A percentile compares a stretch with the other conserved stretches of the same genome.
These are phyloP conservation scores for Xanthorhoe designata DNA, from an alignment of 2,888 invertebrate genomes.

Conservation along the genomic window DNA sequence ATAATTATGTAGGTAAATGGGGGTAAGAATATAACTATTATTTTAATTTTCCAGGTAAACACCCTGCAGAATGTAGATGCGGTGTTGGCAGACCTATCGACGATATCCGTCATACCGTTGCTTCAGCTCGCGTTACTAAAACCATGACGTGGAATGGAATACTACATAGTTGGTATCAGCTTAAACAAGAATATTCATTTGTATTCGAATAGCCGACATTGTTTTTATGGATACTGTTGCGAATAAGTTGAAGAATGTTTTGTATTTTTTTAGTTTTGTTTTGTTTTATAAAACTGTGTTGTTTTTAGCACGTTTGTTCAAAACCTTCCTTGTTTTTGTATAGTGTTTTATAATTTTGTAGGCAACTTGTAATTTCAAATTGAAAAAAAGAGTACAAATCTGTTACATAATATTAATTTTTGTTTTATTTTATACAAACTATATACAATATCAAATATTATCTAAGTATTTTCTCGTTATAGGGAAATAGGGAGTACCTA, in stretches of 20 bases:
- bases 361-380: conserved; percentile 53
- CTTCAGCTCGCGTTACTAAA: conserved; percentile 92
- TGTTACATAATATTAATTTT: conserved; percentile 50
- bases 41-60: conserved; percentile 67
- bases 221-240: conserved; percentile 20
- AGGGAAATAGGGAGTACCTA: no score
- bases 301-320: conserved; percentile 46
- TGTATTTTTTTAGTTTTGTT: conserved; percentile 14
- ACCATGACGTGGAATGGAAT: conserved; percentile 49
- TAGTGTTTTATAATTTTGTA: conserved; percentile 68
- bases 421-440: conserved; percentile 22
- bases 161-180: background rate
- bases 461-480: no score
- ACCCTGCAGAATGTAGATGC: conserved; percentile 94
- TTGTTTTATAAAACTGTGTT: conserved; percentile 8
- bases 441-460: no score
- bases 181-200: conserved; percentile 11
- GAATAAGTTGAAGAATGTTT: conserved; percentile 19
- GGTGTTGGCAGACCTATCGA: conserved; percentile 94
- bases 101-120: conserved; percentile 93
- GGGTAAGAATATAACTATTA: no score
- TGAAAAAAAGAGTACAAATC: conserved; percentile 64
- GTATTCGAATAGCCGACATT: background rate
- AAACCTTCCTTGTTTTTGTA: conserved; percentile 49
- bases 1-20: no score